Percentiles rank a stretch among this genome's conserved stretches.
Evolutionary conservation across 2,113 vertebrate species (phyloP).

Genomic region (Syngnathus scovelli): DNA sequence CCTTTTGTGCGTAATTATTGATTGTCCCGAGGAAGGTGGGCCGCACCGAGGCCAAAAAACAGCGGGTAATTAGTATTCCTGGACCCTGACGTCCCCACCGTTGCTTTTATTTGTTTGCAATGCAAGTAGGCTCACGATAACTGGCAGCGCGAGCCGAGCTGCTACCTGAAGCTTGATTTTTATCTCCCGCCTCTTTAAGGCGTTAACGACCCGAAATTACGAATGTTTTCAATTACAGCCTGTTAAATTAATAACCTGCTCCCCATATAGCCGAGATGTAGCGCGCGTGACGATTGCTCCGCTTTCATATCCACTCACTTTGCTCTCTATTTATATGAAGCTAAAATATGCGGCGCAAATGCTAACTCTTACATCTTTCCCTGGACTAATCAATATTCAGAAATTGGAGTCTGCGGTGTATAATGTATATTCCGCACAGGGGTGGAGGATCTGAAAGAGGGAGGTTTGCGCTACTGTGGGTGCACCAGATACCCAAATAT

Average conservation of each 20-base stretch:
- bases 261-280: slow-evolving; percentile 5
- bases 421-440: too few relatives aligned
- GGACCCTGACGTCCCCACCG: slow-evolving; percentile 58
- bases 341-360: slow-evolving; percentile 6
- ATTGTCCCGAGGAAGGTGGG: slow-evolving; percentile 69
- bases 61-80: slow-evolving; percentile 75
- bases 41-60: slow-evolving; percentile 64
- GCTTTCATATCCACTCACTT: slow-evolving; percentile 19
- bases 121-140: slow-evolving; percentile 37
- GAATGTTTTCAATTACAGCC: slow-evolving; percentile 44
- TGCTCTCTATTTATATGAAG: slow-evolving; percentile 32
- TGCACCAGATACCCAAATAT: neutral
- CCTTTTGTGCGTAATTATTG: slow-evolving; percentile 71
- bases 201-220: slow-evolving; percentile 24
- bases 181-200: slow-evolving; percentile 31
- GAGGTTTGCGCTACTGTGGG: neutral
- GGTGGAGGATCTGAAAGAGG: too few relatives aligned
- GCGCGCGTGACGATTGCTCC: slow-evolving; percentile 16
- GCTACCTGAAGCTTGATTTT: slow-evolving; percentile 39
- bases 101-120: slow-evolving; percentile 64
- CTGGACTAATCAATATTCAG: too few relatives aligned
- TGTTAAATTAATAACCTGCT: slow-evolving; percentile 25
- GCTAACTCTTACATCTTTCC: neutral
- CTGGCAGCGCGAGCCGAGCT: slow-evolving; percentile 25
- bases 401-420: too few relatives aligned